phyloP scores from a whole-genome alignment of 2,113 vertebrate genomes.

The Entosphenus tridentatus region DNA sequence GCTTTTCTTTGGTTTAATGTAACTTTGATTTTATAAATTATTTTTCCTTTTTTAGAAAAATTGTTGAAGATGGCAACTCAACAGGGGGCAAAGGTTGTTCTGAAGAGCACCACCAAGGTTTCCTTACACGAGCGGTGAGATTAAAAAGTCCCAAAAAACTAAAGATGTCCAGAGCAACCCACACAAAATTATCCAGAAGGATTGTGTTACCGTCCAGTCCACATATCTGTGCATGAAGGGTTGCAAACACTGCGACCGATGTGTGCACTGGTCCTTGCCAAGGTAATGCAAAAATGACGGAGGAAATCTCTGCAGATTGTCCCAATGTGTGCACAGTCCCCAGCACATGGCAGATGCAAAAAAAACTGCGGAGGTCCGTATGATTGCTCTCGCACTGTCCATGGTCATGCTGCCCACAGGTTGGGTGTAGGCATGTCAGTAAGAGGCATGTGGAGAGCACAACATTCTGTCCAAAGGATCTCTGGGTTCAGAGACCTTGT shows the following conservation, averaged over 20 bases:
- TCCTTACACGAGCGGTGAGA: slow-evolving; percentile 5
- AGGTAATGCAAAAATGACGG: no score
- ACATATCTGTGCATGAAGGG: no score
- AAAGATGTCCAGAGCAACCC: no score
- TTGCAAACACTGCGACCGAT: no score
- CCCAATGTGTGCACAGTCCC: no score
- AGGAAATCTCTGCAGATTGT: no score
- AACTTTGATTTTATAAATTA: not conserved
- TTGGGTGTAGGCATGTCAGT: slow-evolving; percentile 5
- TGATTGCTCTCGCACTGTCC: not conserved
- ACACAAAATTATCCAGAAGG: no score
- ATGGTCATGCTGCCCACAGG: not conserved
- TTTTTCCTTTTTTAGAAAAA: not conserved
- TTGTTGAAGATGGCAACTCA: not conserved
- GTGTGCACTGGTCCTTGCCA: no score
- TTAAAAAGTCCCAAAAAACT: not conserved
- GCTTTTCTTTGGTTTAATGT: not conserved
- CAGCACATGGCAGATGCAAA: no score
- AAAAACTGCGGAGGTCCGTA: no score
- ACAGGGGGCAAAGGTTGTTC: not conserved
- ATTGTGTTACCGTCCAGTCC: no score
- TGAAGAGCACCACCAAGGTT: slow-evolving; percentile 4
- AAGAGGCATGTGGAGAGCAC: slow-evolving; percentile 4
- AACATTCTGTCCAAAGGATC: not conserved
- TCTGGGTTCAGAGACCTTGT: not conserved